Base-by-base conservation (phyloP, 2,797 vertebrate species). In the Notolabrus celidotus region DNA sequence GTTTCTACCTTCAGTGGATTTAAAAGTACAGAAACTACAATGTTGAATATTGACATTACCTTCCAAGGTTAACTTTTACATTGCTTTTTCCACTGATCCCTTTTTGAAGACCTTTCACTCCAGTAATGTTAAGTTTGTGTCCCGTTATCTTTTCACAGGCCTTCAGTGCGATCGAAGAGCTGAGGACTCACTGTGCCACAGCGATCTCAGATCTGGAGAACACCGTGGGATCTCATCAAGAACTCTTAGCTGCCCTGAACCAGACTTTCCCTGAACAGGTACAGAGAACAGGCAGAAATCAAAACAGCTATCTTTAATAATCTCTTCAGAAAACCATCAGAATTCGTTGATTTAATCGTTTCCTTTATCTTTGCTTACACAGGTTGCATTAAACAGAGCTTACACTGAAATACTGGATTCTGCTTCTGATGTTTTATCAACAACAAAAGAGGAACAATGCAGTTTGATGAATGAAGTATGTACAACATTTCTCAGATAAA, bases 201-300 rank as follows among this genome's bases (percentile, higher is more conserved):
- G 93, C 92, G 72, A 93, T 97, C 53, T 84, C 92, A 0, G 85
- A 91, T 36, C 86, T 96, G 1, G 87, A 96, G 71, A 90, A 90
- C 73, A 92, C 90, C 66, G 55, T 95, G 46, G 93, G 92, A 5
- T 95, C 94, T 61, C 92, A 95, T 61, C 80, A 68, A 64, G 83
- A 95, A 46, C 93, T 98, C 70, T 81, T 90, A 55, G 74, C 17
- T 0, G 89, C 94, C 29, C 90, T 98, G 10, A 84, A 74, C 5
- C 85, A 86, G 6, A 79, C 93, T 10, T 90, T 92, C 67, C 66
- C 86, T 51, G 84, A 94, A 36, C 94, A 96, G 96, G 96, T 97
- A 86, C 5, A n/a, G n/a, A n/a, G n/a, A n/a, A n/a, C n/a, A n/a
- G n/a, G n/a, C n/a, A n/a, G 36, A 31, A 4, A 27, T 3, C 22